Percentiles rank a stretch among this genome's conserved stretches.
These are phyloP conservation scores for Mycalesis mineus DNA, from an alignment of 2,888 invertebrate genomes.

Conservation along the genomic window DNA sequence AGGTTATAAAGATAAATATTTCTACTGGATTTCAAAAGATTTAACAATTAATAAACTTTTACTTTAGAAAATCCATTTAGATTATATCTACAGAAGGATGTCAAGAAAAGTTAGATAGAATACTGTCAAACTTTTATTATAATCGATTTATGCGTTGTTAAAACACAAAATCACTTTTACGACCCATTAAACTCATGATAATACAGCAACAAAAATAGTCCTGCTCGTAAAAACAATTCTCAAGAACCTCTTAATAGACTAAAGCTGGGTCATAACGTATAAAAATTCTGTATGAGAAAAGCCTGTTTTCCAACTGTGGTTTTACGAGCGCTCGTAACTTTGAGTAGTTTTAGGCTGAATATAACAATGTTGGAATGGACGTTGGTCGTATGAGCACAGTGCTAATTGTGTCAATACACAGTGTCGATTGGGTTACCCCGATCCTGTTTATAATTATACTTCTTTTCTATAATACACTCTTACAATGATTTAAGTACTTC, in stretches of 20 bases:
- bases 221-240: constrained; percentile 41
- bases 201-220: constrained; percentile 46
- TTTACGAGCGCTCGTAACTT: constrained; percentile 38
- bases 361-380: constrained; percentile 17
- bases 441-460: too few species aligned
- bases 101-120: neutral
- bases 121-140: neutral
- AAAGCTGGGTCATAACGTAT: constrained; percentile 49
- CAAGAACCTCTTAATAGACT: constrained; percentile 50
- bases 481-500: too few species aligned
- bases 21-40: too few species aligned
- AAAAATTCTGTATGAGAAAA: constrained; percentile 49
- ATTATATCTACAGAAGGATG: neutral
- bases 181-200: constrained; percentile 32
- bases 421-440: neutral
- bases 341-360: constrained; percentile 19
- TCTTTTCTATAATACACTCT: too few species aligned
- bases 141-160: constrained; percentile 7
- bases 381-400: constrained; percentile 13
- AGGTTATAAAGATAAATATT: too few species aligned
- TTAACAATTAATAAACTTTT: neutral
- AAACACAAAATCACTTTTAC: constrained; percentile 10
- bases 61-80: neutral
- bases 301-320: constrained; percentile 42
- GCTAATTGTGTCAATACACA: constrained; percentile 17